These are phyloP conservation scores for Leucoptera coffeella DNA, from an alignment of 2,888 invertebrate species.

Conservation along the genomic window DNA sequence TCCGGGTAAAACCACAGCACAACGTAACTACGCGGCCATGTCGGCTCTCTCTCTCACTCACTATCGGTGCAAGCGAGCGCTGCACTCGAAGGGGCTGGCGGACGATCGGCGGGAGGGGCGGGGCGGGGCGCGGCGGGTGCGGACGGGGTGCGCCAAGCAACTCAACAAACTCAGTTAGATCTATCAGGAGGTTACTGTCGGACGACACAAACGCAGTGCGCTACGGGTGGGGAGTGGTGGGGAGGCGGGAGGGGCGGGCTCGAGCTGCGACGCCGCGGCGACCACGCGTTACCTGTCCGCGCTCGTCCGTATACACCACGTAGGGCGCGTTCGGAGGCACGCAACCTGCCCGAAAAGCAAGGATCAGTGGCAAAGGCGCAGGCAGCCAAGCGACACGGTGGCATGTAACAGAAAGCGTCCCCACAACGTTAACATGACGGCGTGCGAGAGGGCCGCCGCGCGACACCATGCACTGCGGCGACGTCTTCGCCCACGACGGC, in stretches of 20 bases:
- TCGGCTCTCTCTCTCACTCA: neutral
- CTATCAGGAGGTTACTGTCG: too few species aligned
- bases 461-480: conserved; percentile 21
- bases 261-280: conserved; percentile 11
- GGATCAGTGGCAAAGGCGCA: conserved; percentile 20
- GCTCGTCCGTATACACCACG: conserved; percentile 93
- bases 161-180: too few species aligned
- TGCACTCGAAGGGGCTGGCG: neutral
- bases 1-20: conserved; percentile 45
- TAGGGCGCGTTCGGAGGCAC: conserved; percentile 86
- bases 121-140: neutral
- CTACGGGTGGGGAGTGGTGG: conserved; percentile 3
- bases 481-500: conserved; percentile 28
- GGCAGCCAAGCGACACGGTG: conserved; percentile 50
- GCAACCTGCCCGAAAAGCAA: conserved; percentile 33
- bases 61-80: neutral
- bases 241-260: conserved; percentile 12
- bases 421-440: conserved; percentile 44
- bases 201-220: too few species aligned
- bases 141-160: neutral
- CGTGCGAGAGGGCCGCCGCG: too few species aligned
- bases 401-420: conserved; percentile 54
- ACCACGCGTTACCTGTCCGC: conserved; percentile 84
- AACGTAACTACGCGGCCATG: conserved; percentile 17
- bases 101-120: conserved; percentile 3